Percentiles rank a stretch among this genome's conserved stretches.
phyloP scores from a whole-genome alignment of 2,113 vertebrate genomes.

The Chinchilla lanigera region DNA sequence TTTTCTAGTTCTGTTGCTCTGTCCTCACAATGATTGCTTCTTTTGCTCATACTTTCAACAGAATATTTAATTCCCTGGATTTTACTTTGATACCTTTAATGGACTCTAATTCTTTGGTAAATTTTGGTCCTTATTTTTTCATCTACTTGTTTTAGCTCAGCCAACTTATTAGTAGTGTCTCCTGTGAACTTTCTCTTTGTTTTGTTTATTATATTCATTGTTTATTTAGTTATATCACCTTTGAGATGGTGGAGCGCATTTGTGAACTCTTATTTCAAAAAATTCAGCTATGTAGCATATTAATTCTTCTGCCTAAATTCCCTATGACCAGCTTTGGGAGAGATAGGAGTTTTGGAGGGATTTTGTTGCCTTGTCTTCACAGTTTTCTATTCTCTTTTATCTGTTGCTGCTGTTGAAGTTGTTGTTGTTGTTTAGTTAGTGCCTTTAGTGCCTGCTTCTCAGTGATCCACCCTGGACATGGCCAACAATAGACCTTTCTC shows the following conservation, averaged over 20 bases:
- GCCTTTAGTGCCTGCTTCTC: no score
- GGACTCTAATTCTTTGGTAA: neutral
- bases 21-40: no score
- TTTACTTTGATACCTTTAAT: neutral
- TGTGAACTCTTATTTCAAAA: neutral
- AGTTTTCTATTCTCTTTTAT: neutral
- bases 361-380: neutral
- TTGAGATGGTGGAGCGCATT: no score
- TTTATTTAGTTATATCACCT: no score
- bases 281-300: neutral
- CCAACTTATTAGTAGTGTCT: neutral
- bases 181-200: neutral
- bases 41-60: neutral
- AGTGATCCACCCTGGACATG: no score
- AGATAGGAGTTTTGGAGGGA: neutral
- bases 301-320: neutral
- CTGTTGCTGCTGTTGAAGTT: neutral
- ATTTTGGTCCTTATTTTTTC: neutral
- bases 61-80: no score
- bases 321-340: neutral
- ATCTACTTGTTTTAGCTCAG: neutral
- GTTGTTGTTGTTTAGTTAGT: neutral
- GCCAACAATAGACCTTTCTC: no score
- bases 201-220: no score
- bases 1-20: no score